Evolutionary conservation across 2,113 vertebrate species (phyloP), one percentile per base, ranked within the genome.

Genomic region (Campylomormyrus numenius): DNA sequence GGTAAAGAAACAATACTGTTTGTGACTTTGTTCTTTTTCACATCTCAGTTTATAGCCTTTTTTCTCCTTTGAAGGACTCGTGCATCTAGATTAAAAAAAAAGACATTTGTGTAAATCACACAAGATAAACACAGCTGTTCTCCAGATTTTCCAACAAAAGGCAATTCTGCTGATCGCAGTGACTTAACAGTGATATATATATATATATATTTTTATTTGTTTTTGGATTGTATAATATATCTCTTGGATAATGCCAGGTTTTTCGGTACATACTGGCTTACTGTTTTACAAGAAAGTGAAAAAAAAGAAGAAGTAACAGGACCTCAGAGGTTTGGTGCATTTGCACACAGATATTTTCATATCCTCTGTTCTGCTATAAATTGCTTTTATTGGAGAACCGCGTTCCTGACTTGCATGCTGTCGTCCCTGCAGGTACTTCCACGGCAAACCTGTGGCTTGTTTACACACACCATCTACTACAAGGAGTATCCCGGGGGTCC

Each of bases 381-480:
- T 87, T 87, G 48, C 85, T 27, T 85, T 48, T 39, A 66, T 66
- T 39, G 56, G 49, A 17, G 83, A 85, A n/a, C 9, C 21, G 8
- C 9, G 45, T n/a, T 24, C 7, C 7, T 42, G 83, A 48, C 9
- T 1, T 5, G 19, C 15, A 17, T 53, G 10, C 49, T 89, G 48
- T 17, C 35, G 15, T 48, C 27, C 48, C 35, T 93, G 45, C 93
- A 99, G 98, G 98, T 99, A 91, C 97, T 99, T 94, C 98, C 98
- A 88, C 97, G 98, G 84, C 98, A 99, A 94, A 99, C 98, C 0
- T 99, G 98, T 91, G 98, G 98, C 87, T 95, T 99, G 90, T 99
- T 99, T 94, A 99, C 98, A 66, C 98, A 99, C 94, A 99, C 98
- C 21, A 99, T 99, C 95, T 99, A 98, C 96, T 98, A 99, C 94